These are phyloP conservation scores for Stegodyphus dumicola DNA, from an alignment of 1,140 invertebrate species.

Conservation along the genomic window DNA sequence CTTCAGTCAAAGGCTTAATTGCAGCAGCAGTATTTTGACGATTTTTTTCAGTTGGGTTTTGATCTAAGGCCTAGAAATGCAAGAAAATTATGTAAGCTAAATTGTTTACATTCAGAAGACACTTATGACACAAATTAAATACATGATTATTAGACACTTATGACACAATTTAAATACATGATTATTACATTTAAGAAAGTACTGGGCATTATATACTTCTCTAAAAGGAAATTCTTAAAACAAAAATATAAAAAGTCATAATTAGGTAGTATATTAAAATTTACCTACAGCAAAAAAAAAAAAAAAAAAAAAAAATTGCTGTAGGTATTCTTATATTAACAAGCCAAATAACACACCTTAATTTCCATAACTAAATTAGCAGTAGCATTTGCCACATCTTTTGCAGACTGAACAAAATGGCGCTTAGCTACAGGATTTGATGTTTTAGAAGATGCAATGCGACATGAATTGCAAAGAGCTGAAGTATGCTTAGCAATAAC, in stretches of 20 bases:
- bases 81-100: background rate
- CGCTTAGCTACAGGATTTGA: constrained; percentile 92
- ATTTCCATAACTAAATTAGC: constrained; percentile 94
- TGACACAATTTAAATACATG: no score
- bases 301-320: no score
- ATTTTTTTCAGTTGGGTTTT: constrained; percentile 80
- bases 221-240: no score
- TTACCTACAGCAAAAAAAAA: no score
- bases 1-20: constrained; percentile 86
- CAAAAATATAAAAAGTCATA: no score
- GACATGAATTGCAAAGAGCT: constrained; percentile 93
- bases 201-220: no score
- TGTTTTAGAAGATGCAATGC: constrained; percentile 90
- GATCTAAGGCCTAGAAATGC: constrained; percentile 76
- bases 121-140: no score
- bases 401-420: constrained; percentile 97
- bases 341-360: constrained; percentile 72
- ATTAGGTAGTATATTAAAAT: no score
- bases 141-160: no score
- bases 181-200: no score
- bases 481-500: constrained; percentile 97
- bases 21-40: constrained; percentile 81
- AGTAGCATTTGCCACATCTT: constrained; percentile 97
- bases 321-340: no score
- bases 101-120: no score